Evolutionary conservation across 2,113 vertebrate genomes (phyloP), one percentile per base, ranked within the genome.

Genomic region (Bos indicus): DNA sequence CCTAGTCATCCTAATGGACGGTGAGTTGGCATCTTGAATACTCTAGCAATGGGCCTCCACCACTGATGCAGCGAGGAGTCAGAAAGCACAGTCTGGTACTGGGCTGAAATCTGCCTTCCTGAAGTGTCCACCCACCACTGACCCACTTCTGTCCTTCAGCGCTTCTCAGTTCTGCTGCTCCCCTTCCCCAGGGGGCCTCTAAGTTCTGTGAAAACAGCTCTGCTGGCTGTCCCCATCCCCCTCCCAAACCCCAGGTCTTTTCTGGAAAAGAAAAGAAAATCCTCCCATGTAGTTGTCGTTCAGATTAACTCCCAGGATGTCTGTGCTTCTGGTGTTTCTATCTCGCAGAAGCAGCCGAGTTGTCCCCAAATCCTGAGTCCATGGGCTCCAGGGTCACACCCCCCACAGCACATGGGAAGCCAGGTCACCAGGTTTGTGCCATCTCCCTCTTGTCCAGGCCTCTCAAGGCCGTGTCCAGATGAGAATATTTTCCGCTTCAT

Each of bases 221-320:
- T 88, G 51, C 60, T 30, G 33, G 10, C 25, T 36, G 2, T 23
- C 19, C n/a, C 30, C 8, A 8, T 64, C 46, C n/a, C 36, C 21
- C 30, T 91, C n/a, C n/a, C 52, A 56, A 74, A 85, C 19, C 14
- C 13, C 59, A 64, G n/a, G 25, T 46, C 67, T 33, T 51, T 60
- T 64, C 62, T 40, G 54, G 81, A 80, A 78, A 90, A 95, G 43
- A 51, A 46, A 60, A 82, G 91, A 60, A 67, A 95, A 91, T 3
- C 17, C 25, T 67, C 12, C 19, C 48, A 28, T 84, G 25, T 19
- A 2, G 7, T 15, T 54, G 13, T 51, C 9, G 36, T 71, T 88
- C 57, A 85, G 17, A 77, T 16, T 30, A 77, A 43, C 67, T 80
- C 90, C 19, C 21, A 8, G 82, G 23, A 56, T 12, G 25, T 6